A percentile compares a stretch with the other conserved stretches of the same genome.
Conservation (phyloP, 2,888 invertebrate species). For the Calameuta pallipes region DNA sequence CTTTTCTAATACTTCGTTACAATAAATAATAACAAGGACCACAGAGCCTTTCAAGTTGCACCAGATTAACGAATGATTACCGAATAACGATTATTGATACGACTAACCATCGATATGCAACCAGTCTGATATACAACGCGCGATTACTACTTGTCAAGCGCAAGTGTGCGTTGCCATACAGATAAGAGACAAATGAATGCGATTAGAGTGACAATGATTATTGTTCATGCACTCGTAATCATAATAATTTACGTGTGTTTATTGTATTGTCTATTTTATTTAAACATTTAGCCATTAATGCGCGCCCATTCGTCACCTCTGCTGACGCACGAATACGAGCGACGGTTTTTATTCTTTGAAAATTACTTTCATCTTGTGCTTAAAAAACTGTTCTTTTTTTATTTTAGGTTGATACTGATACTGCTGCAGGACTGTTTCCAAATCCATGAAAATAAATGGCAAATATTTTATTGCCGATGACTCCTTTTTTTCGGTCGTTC, state of each 20-base stretch:
- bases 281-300: background rate
- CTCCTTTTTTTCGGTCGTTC: background rate
- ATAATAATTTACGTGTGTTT: background rate
- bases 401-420: background rate
- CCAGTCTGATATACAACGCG: background rate
- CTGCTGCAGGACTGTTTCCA: background rate
- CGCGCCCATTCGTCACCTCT: background rate
- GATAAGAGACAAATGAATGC: background rate
- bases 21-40: background rate
- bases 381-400: background rate
- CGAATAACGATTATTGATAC: background rate
- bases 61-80: background rate
- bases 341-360: background rate
- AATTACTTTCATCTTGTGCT: background rate
- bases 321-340: background rate
- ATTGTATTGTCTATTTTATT: background rate
- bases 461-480: background rate
- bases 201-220: background rate
- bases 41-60: background rate
- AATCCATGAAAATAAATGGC: background rate
- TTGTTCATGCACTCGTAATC: background rate
- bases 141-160: background rate
- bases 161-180: background rate
- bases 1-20: background rate
- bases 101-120: background rate